Percentiles rank a stretch among this genome's conserved stretches.
These are phyloP conservation scores for Mirounga angustirostris DNA, from an alignment of 2,113 vertebrate species.

Conservation along the genomic window DNA sequence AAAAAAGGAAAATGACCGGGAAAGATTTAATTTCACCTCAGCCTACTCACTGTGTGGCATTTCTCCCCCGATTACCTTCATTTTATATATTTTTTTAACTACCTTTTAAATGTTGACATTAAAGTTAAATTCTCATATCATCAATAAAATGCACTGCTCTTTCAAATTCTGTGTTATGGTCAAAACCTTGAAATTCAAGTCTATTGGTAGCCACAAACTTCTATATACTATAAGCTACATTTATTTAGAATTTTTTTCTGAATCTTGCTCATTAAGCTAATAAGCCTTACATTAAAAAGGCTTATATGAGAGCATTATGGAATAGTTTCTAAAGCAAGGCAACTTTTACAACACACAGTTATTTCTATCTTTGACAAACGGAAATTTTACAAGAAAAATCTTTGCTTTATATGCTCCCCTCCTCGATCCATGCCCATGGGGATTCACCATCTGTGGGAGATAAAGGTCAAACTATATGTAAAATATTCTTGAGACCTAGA, in stretches of 20 bases:
- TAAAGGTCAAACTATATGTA: neutral
- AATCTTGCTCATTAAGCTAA: slow-evolving; percentile 25
- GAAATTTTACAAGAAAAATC: slow-evolving; percentile 2
- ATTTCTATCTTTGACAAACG: slow-evolving; percentile 11
- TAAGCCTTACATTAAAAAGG: neutral
- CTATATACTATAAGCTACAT: neutral
- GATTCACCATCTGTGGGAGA: neutral
- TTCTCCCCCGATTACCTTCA: slow-evolving; percentile 67
- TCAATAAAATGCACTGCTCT: slow-evolving; percentile 74
- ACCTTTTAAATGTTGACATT: slow-evolving; percentile 69
- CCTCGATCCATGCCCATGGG: neutral
- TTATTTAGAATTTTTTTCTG: neutral
- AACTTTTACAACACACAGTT: neutral
- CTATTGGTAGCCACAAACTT: slow-evolving; percentile 23
- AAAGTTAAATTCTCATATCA: slow-evolving; percentile 66
- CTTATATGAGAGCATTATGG: neutral
- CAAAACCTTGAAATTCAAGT: slow-evolving; percentile 33
- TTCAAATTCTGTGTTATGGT: slow-evolving; percentile 63
- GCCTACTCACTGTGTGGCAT: slow-evolving; percentile 57
- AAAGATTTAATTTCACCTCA: slow-evolving; percentile 57
- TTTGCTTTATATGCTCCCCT: neutral
- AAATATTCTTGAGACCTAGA: neutral
- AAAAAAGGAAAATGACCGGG: slow-evolving; percentile 20
- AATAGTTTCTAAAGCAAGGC: neutral
- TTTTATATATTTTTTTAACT: slow-evolving; percentile 71